Evolutionary conservation across 1,140 invertebrate species (phyloP), one percentile per base, ranked within the genome.

Genomic region (Bombus affinis): DNA sequence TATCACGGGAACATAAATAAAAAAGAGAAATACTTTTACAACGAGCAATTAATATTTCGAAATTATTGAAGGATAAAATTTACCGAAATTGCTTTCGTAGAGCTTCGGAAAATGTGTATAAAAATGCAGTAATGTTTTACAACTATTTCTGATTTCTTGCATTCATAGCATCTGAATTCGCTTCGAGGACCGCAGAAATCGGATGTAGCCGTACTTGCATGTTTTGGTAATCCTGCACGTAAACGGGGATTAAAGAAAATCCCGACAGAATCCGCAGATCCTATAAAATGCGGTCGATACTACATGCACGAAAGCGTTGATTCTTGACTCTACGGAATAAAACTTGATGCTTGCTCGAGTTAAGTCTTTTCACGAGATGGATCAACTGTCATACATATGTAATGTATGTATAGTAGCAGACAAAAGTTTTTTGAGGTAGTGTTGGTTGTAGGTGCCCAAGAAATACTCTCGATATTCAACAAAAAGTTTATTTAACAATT

Each of bases 191-290:
- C 28, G 10, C 8, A 15, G 47, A 39, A 71, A 71, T 84, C 37
- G 73, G 62, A 65, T 47, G 57, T 59, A 83, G 22, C 8, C 25
- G 22, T 44, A 22, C 35, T 59, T n/a, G 65, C 53, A n/a, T 83
- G 73, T 53, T 76, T n/a, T 10, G 25, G 75, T 77, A 83, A 86
- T 86, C 81, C 85, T 81, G 28, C n/a, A 65, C 59, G 84, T 75
- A 81, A 85, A 85, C 78, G 59, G 22, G 47, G 59, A 81, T 85
- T 57, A 85, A 75, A 57, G 71, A 35, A 85, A 81, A 85, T 81
- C 71, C 70, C n/a, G 53, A 15, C 32, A 44, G 71, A 74, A 68
- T 81, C 53, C 66, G 28, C 47, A n/a, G 42, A 83, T 87, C 74
- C 70, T 72, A 4, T 47, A 53, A 44, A 57, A 68, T 47, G 37